Conservation (phyloP, 2,888 invertebrate genomes). For the Drosophila trichaetosa region DNA sequence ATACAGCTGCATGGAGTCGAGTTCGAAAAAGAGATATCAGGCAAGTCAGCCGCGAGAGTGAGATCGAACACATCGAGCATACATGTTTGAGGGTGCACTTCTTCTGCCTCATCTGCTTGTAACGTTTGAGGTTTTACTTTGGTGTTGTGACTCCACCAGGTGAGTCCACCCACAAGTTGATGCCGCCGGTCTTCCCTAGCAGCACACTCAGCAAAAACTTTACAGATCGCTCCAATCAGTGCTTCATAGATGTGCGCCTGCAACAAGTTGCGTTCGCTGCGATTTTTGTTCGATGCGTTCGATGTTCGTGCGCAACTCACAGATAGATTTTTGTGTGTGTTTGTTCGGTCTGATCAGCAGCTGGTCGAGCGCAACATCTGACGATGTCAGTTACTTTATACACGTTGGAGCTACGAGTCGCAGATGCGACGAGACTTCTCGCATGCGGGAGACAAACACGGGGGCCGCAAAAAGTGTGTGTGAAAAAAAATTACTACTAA, state of each 20-base stretch:
- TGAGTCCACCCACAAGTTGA: constrained; percentile 18
- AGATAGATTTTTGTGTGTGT: constrained; percentile 13
- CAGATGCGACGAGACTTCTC: constrained; percentile 19
- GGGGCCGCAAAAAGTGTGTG: constrained; percentile 49
- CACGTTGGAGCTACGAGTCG: constrained; percentile 69
- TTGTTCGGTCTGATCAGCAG: constrained; percentile 51
- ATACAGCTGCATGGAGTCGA: constrained; percentile 41
- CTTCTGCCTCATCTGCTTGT: neutral
- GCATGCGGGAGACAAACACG: constrained; percentile 24
- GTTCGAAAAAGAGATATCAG: constrained; percentile 56
- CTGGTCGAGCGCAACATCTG: constrained; percentile 49
- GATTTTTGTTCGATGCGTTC: constrained; percentile 38
- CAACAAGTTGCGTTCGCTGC: constrained; percentile 42
- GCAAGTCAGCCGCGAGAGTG: constrained; percentile 19
- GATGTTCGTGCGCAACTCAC: constrained; percentile 15
- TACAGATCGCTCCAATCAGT: constrained; percentile 8
- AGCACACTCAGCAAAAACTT: neutral
- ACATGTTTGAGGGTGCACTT: neutral
- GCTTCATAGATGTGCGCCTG: neutral
- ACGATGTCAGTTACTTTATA: constrained; percentile 67
- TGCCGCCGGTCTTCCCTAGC: neutral
- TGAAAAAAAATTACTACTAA: constrained; percentile 33
- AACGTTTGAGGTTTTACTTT: neutral
- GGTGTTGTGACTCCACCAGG: neutral
- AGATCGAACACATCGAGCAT: constrained; percentile 29